Base-by-base conservation (phyloP, 35 echinoderm and acorn worm species). In the Heliocidaris tuberculata region DNA sequence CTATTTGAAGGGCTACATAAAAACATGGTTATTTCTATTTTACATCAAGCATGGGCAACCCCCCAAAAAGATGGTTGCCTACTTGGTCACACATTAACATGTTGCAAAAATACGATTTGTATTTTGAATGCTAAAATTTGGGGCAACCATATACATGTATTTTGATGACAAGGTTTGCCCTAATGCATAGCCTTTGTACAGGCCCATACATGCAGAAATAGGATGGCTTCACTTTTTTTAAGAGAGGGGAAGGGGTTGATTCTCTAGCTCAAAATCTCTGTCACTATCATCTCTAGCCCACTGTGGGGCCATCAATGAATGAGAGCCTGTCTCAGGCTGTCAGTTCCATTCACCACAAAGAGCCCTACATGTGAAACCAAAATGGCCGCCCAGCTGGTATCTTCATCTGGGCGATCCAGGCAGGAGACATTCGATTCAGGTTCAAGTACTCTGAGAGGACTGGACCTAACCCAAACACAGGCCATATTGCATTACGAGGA, bases 401-500 rank as follows among this genome's bases (percentile, higher is more conserved):
- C 65, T 78, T 78, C 65, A 78, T 78, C 65, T 27, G 65, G 21
- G 21, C 24, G 19, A 78, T 78, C 65, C 65, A 78, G 65, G 21
- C 65, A 78, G 65, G 65, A 78, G 65, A 78, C 21, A 78, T 78
- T 78, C 17, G 65, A 78, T 78, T 78, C 65, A 78, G 65, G 65
- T 78, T 78, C 65, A 78, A 78, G 65, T 78, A n/a, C 65, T n/a
- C 21, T 2, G 24, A 78, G 65, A 78, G 65, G 65, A 27, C 65
- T n/a, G 27, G 27, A n/a, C 65, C 65, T 78, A 56, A 56, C 52
- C 52, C 6, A 56, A 78, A 78, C 65, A 78, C 65, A n/a, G 65
- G 65, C 19, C 65, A 6, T 21, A 78, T 78, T 78, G 65, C 65
- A 78, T 78, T 78, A 78, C 65, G 27, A 24, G 60, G 65, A 78